phyloP scores from a whole-genome alignment of 2,113 vertebrate genomes.

The Amphiprion ocellaris region DNA sequence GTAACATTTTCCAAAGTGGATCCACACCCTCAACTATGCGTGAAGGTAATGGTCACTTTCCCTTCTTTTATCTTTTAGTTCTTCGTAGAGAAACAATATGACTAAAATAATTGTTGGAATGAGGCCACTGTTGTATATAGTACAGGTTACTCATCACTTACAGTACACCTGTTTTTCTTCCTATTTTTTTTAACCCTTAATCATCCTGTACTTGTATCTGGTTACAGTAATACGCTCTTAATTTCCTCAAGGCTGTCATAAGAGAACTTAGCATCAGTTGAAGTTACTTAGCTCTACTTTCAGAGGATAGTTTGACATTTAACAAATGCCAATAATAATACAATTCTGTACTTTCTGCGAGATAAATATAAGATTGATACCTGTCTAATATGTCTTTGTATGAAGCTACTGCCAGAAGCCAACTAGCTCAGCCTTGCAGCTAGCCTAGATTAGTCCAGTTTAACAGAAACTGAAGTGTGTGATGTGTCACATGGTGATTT shows the following conservation, averaged over 20 bases:
- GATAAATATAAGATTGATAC: neutral
- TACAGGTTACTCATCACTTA: no score
- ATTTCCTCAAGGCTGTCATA: neutral
- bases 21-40: slow-evolving; percentile 88
- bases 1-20: slow-evolving; percentile 87
- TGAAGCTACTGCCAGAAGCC: neutral
- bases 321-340: neutral
- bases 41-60: slow-evolving; percentile 86
- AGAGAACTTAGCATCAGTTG: neutral
- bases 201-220: neutral
- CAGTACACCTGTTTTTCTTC: neutral
- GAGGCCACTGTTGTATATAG: no score
- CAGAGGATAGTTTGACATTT: neutral
- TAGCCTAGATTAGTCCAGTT: neutral
- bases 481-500: no score
- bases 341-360: neutral
- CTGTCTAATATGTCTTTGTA: neutral
- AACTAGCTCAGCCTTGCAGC: neutral
- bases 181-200: neutral
- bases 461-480: no score
- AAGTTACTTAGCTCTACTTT: neutral
- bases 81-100: no score
- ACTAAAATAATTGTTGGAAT: no score
- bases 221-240: neutral
- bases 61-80: neutral